Percentiles rank a stretch among this genome's conserved stretches.
Evolutionary conservation across 2,888 invertebrate genomes (phyloP).

Genomic region (Homarus gammarus): DNA sequence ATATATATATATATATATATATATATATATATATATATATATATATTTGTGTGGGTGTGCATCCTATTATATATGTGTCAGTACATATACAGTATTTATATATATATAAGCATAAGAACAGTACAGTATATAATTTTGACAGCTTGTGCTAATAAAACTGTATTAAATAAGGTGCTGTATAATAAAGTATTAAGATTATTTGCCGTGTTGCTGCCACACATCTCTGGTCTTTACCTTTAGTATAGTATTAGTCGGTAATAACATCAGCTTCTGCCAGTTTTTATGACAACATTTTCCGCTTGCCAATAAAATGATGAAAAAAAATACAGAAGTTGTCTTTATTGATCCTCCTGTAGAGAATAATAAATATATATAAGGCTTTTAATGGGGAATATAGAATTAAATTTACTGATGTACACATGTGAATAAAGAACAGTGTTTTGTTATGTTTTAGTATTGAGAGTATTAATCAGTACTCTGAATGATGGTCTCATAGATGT

Average conservation of each 20-base stretch:
- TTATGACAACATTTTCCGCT: not conserved
- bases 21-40: not conserved
- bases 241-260: not conserved
- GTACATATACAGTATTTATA: not conserved
- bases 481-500: no score
- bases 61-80: not conserved
- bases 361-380: no score
- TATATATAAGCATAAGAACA: no score
- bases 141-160: not conserved
- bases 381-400: no score
- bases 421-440: no score
- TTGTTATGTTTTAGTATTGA: no score
- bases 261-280: not conserved
- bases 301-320: not conserved
- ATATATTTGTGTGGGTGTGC: not conserved
- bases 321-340: no score
- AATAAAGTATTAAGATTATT: not conserved
- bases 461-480: no score
- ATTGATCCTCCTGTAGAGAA: no score
- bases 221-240: not conserved
- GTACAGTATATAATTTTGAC: no score
- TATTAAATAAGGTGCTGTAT: not conserved
- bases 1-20: no score
- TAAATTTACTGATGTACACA: no score
- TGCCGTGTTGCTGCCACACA: not conserved